Evolutionary conservation across 53 echinoderm and acorn worm genomes (phyloP).

Genomic region (Luidia sarsii): DNA sequence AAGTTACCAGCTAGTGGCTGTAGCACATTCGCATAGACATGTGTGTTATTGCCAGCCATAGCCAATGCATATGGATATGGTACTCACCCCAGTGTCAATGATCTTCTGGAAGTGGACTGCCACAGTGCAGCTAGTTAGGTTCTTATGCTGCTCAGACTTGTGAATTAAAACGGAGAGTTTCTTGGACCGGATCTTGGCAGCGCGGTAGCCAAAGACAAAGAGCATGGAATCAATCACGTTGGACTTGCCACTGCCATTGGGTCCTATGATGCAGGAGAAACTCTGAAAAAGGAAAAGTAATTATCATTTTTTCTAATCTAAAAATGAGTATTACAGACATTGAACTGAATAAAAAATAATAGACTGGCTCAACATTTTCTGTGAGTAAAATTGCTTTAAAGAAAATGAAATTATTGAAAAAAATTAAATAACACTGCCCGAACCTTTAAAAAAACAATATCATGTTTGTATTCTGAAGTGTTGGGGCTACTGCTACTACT

Average conservation of each 20-base stretch:
- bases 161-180: conserved; percentile 94
- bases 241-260: conserved; percentile 97
- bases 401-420: too few species aligned
- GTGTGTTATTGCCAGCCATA: too few species aligned
- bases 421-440: too few species aligned
- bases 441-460: too few species aligned
- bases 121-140: conserved; percentile 87
- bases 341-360: neutral
- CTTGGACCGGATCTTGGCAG: conserved; percentile 96
- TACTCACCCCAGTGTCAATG: conserved; percentile 85
- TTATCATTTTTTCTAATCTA: neutral
- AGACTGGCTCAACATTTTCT: neutral
- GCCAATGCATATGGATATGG: too few species aligned
- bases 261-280: conserved; percentile 96
- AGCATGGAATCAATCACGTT: conserved; percentile 98
- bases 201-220: conserved; percentile 98
- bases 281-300: conserved; percentile 55
- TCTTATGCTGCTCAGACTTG: conserved; percentile 82
- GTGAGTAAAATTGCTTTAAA: neutral
- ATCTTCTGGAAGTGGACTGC: conserved; percentile 99
- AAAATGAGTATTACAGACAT: neutral
- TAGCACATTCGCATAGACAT: too few species aligned
- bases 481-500: too few species aligned
- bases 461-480: too few species aligned
- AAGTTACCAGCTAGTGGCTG: too few species aligned